Percentiles rank a stretch among this genome's conserved stretches.
phyloP scores from a whole-genome alignment of 2,888 invertebrate genomes.

The Chymomyza amoena region DNA sequence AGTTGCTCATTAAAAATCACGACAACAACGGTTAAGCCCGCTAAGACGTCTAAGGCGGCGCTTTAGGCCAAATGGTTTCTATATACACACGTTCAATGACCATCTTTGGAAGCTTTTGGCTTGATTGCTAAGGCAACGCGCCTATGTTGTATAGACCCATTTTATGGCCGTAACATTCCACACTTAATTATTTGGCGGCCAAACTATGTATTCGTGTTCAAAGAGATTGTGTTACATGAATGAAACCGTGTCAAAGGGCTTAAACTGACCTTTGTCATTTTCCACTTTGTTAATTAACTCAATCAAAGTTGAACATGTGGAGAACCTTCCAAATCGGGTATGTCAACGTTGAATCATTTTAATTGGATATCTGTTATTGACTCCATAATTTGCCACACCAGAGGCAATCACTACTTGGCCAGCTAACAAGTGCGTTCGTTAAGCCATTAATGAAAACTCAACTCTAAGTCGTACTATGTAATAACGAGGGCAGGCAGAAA shows the following conservation, averaged over 20 bases:
- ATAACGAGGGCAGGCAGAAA: too few relatives aligned
- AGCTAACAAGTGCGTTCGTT: slow-evolving; percentile 45
- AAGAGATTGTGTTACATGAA: background rate
- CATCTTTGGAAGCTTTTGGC: slow-evolving; percentile 28
- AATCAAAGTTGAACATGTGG: background rate
- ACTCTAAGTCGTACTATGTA: background rate
- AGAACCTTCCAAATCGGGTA: background rate
- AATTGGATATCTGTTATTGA: slow-evolving; percentile 62
- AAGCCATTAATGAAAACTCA: background rate
- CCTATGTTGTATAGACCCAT: slow-evolving; percentile 25
- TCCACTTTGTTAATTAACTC: background rate
- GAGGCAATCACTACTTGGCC: slow-evolving; percentile 37
- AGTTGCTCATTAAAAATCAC: slow-evolving; percentile 32
- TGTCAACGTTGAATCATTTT: slow-evolving; percentile 52
- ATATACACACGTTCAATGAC: slow-evolving; percentile 34
- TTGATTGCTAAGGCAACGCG: background rate
- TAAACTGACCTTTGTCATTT: background rate
- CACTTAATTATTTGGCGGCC: slow-evolving; percentile 52
- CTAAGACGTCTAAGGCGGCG: slow-evolving; percentile 5
- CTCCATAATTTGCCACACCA: slow-evolving; percentile 26
- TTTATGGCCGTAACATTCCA: slow-evolving; percentile 65
- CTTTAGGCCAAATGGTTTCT: background rate
- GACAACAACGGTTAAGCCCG: slow-evolving; percentile 15
- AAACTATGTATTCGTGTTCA: background rate
- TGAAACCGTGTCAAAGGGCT: background rate